Evolutionary conservation across 2,113 vertebrate species (phyloP).

Genomic region (Calidris pugnax): DNA sequence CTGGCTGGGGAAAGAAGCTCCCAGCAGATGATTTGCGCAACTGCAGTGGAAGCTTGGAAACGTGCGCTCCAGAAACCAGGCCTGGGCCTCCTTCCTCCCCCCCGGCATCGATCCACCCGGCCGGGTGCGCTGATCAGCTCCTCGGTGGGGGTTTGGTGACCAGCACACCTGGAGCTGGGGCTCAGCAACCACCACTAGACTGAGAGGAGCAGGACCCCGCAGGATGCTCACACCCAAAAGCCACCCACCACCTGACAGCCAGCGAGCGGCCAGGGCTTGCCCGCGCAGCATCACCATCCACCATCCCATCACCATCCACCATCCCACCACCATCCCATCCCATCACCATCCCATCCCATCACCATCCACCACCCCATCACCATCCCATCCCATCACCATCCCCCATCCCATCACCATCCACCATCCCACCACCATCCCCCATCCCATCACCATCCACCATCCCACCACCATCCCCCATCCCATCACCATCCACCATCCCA

Average conservation of each 20-base stretch:
- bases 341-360: too few species aligned
- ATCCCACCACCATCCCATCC: neutral
- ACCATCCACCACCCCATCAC: too few species aligned
- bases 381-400: too few species aligned
- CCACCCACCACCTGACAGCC: neutral
- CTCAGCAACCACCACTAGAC: neutral
- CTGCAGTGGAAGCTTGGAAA: neutral
- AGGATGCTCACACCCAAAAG: neutral
- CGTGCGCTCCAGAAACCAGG: neutral
- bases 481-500: too few species aligned
- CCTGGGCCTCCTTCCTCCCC: neutral
- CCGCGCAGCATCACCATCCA: neutral
- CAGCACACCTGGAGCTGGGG: accelerated
- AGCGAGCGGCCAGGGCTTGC: accelerated
- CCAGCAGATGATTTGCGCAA: neutral
- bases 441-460: too few species aligned
- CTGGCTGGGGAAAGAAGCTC: neutral
- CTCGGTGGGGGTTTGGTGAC: neutral
- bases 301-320: too few species aligned
- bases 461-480: too few species aligned
- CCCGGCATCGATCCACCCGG: accelerated
- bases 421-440: too few species aligned
- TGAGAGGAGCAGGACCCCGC: accelerated
- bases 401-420: too few species aligned
- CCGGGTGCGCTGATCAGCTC: neutral